Evolutionary conservation across 2,113 vertebrate genomes (phyloP), one percentile per base, ranked within the genome.

Genomic region (Tringa solitaria): DNA sequence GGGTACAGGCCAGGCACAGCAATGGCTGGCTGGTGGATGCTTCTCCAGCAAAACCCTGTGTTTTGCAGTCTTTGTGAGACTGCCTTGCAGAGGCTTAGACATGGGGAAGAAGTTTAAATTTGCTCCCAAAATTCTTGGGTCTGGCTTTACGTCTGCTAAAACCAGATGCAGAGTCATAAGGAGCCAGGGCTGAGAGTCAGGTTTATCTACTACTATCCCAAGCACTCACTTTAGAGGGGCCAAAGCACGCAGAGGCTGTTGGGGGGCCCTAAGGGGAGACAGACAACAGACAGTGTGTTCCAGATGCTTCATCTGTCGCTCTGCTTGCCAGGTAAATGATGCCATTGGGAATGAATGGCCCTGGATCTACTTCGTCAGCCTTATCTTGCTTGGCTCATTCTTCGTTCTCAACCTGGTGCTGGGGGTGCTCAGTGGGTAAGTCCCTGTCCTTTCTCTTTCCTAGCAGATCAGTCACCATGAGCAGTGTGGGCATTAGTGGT

Each of bases 341-440:
- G 99, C 99, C 90, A 99, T 99, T 35, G 99, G 99, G 35, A 99
- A 99, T 12, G 98, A 99, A 87, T 99, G 99, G 99, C 99, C 99
- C 22, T 99, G 99, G 99, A 97, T 99, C 93, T 99, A 99, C 95
- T 99, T 99, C 39, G 98, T 99, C 96, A 99, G 98, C 64, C 98
- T 99, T 76, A 99, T 99, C 83, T 97, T 99, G 50, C 95, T 99
- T 45, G 99, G 99, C 9, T 99, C 99, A 60, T 99, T 99, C 97
- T 99, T 99, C 2, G 98, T 99, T 73, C 99, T 99, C 80, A 99
- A 99, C 95, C 98, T 99, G 83, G 99, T 99, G 86, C 98, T 99
- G 93, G 99, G 99, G 1, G 99, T 99, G 81, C 98, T 99, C 75
- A 99, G 99, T 7, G 99, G 99, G 99, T 99, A 98, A 98, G 98